Evolutionary conservation across 2,888 invertebrate genomes (phyloP).

Genomic region (Sesia bembeciformis): DNA sequence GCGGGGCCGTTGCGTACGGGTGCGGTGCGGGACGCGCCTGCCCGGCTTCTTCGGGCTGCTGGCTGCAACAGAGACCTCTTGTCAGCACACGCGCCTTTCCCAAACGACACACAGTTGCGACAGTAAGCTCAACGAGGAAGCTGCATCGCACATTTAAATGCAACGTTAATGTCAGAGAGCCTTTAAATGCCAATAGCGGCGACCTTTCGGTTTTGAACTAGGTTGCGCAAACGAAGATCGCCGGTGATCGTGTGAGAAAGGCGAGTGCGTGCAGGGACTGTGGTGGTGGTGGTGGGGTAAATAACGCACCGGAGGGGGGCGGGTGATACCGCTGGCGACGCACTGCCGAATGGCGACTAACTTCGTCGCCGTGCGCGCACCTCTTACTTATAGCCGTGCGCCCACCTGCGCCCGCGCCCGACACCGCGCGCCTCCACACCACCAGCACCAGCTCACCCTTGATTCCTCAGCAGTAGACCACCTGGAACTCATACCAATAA

Average conservation of each 20-base stretch:
- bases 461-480: neutral
- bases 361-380: constrained; percentile 62
- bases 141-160: constrained; percentile 68
- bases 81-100: constrained; percentile 69
- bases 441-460: constrained; percentile 6
- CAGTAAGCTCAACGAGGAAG: constrained; percentile 70
- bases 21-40: constrained; percentile 29
- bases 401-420: constrained; percentile 30
- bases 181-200: constrained; percentile 71
- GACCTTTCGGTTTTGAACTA: constrained; percentile 65
- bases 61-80: constrained; percentile 66
- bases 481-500: no score
- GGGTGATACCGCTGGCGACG: constrained; percentile 51
- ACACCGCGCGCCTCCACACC: constrained; percentile 8
- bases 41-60: constrained; percentile 48
- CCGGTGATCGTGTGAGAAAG: constrained; percentile 65
- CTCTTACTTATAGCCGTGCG: constrained; percentile 69
- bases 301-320: constrained; percentile 39
- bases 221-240: constrained; percentile 68
- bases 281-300: neutral
- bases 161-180: constrained; percentile 73
- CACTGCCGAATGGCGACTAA: constrained; percentile 70
- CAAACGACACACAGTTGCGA: constrained; percentile 65
- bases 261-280: constrained; percentile 31
- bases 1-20: constrained; percentile 9